Evolutionary conservation across 2,888 invertebrate genomes (phyloP).

Genomic region (Cryptocheilus praepositus): DNA sequence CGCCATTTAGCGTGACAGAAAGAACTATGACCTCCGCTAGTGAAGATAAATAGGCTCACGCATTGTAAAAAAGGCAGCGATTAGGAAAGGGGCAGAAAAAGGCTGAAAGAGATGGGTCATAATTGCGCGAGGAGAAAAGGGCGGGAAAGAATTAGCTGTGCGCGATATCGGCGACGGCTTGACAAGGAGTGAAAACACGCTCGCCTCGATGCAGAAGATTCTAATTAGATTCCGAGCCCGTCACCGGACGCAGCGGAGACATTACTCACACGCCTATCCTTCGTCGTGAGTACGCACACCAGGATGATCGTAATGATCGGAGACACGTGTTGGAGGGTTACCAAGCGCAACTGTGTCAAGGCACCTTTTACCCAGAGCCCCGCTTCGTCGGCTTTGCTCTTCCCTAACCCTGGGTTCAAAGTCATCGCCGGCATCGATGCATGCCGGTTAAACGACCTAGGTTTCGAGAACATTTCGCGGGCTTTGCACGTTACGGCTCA

Average conservation of each 20-base stretch:
- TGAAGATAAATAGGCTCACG: neutral
- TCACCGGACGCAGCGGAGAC: neutral
- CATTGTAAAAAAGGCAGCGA: neutral
- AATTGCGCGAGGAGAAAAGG: no score
- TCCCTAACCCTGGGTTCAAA: constrained; percentile 22
- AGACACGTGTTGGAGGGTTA: constrained; percentile 44
- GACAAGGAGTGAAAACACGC: constrained; percentile 18
- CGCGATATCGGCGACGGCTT: constrained; percentile 12
- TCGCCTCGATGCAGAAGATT: constrained; percentile 18
- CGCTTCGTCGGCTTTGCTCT: constrained; percentile 9
- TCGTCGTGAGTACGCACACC: neutral
- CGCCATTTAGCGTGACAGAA: no score
- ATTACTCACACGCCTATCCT: constrained; percentile 3
- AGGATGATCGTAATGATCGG: constrained; percentile 20
- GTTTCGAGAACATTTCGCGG: neutral
- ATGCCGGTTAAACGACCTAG: constrained; percentile 27
- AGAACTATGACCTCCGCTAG: no score
- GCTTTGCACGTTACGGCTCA: neutral
- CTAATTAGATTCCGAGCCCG: constrained; percentile 35
- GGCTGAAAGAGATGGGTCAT: no score
- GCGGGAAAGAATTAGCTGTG: constrained; percentile 19
- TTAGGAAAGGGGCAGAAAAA: no score
- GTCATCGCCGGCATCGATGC: constrained; percentile 24
- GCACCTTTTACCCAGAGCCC: constrained; percentile 41
- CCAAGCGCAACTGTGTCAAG: constrained; percentile 56